A percentile compares a stretch with the other conserved stretches of the same genome.
Conservation (phyloP, 2,113 vertebrate genomes). For the Calyptomena viridis region DNA sequence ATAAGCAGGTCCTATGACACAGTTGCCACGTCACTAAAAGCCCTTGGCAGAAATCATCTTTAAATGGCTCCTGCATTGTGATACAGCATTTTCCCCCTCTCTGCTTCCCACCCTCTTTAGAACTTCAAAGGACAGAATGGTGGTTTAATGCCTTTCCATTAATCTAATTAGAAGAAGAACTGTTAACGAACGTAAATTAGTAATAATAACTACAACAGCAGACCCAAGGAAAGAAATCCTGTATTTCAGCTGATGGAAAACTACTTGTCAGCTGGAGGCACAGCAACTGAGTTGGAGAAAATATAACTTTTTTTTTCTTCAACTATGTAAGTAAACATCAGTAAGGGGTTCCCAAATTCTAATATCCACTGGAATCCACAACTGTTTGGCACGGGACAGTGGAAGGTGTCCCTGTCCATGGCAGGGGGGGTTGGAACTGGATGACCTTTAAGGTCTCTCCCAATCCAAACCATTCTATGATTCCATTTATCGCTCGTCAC, state of each 20-base stretch:
- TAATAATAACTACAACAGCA: not conserved
- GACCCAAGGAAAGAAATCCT: constrained; percentile 22
- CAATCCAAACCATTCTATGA: not conserved
- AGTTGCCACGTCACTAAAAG: not conserved
- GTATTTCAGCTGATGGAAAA: not conserved
- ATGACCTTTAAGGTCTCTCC: not conserved
- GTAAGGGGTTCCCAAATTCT: not conserved
- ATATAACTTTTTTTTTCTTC: not conserved
- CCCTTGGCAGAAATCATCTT: not conserved
- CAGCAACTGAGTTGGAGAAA: not conserved
- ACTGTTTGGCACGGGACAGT: not conserved
- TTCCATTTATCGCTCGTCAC: not conserved
- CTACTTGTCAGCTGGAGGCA: not conserved
- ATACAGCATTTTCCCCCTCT: not conserved
- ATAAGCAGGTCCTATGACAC: not conserved
- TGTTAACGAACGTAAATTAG: constrained; percentile 50
- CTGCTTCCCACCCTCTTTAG: not conserved
- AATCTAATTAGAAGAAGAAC: constrained; percentile 59
- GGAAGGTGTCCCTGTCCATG: too few relatives aligned
- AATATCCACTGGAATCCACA: rapidly evolving
- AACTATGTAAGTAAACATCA: not conserved
- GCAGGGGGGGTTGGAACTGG: not conserved
- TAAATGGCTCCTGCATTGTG: not conserved
- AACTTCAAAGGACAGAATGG: not conserved
- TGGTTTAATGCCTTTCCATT: constrained; percentile 47